Evolutionary conservation across 92 coral and sea anemone genomes (phyloP), one percentile per base, ranked within the genome.

Genomic region (Epizoanthus stellaris): DNA sequence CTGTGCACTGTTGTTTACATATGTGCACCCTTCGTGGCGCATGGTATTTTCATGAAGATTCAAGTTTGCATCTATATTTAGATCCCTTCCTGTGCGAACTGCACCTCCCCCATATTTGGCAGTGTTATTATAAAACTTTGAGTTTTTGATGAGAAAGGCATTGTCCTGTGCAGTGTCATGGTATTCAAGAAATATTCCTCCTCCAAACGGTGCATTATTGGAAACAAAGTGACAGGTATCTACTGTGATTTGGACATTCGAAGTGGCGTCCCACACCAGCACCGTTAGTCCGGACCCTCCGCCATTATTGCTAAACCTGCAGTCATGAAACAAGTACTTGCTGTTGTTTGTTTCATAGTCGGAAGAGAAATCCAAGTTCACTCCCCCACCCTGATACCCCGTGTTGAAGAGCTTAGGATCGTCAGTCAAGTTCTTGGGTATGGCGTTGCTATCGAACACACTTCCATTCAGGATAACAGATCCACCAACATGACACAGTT

Each of bases 231-330:
- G 63, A 81, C 96, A 95, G 30, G 67, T 30, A n/a, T 70, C 87
- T 8, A 95, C 39, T 4, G 16, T 42, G 67, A 95, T 82, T 8
- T 2, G 13, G 82, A 87, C 90, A 58, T 86, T 76, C 14, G 23
- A 42, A 16, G 98, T 77, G 1, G 60, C 60, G 39, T 93, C 90
- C 73, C 82, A 81, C 17, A 95, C 59, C 15, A 84, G 84, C 56
- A 91, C 57, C 3, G 94, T 90, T 61, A 95, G 16, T 16, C 95
- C 98, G 3, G 96, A 94, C n/a, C 98, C 98, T 67, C 95, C 98
- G n/a, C 71, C 69, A 73, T 96, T 96, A 47, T 85, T 77, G 80
- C 79, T 73, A 92, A 96, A 96, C 3, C 64, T 80, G 82, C 98
- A 94, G 63, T 88, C 88, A 47, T 75, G 74, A 81, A 96, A 90